Base-by-base conservation (phyloP, 2,797 vertebrate genomes). In the Mus caroli region DNA sequence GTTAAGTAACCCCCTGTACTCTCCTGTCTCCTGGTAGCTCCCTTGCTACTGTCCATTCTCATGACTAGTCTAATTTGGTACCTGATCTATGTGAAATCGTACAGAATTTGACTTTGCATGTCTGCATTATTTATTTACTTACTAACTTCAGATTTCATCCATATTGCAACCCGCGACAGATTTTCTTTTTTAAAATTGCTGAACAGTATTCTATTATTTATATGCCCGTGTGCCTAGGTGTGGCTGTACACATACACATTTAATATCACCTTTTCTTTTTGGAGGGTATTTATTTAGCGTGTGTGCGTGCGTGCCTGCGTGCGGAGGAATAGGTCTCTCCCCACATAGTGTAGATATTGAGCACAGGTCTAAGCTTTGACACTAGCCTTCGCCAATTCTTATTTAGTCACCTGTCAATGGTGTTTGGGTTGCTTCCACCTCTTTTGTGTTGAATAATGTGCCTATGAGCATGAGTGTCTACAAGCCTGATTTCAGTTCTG, bases 181-280 rank as follows among this genome's bases (percentile, higher is more conserved):
- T 79, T 84, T 88, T 77, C 34, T 20, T 86, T 94, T 92, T 71
- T 50, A 17, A 88, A 93, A 83, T 58, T 34, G 56, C 15, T 88
- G 62, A 75, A 15, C 88, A 92, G 19, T 90, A 88, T 64, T 84
- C 34, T 31, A 22, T 82, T 54, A 46, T 69, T 20, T 40, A 77
- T 54, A 46, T 31, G 50, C 20, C 37, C 8, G 4, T 28, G 14
- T 31, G 11, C n/a, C 31, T 19, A 5, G 13, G 67, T 87, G 8
- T 37, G 50, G n/a, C 4, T 37, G 8, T 88, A n/a, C 24, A 20
- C n/a, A 28, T 28, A 6, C 50, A 73, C 22, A 52, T 69, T 24
- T 17, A 26, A 52, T 15, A 2, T 37, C 54, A 40, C 19, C 31
- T 79, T 93, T 83, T 73, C 11, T 31, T 50, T 58, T 34, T 19